A percentile compares a stretch with the other conserved stretches of the same genome.
Evolutionary conservation across 2,797 vertebrate species (phyloP).

Genomic region (Enteromius unitaeniatus): DNA sequence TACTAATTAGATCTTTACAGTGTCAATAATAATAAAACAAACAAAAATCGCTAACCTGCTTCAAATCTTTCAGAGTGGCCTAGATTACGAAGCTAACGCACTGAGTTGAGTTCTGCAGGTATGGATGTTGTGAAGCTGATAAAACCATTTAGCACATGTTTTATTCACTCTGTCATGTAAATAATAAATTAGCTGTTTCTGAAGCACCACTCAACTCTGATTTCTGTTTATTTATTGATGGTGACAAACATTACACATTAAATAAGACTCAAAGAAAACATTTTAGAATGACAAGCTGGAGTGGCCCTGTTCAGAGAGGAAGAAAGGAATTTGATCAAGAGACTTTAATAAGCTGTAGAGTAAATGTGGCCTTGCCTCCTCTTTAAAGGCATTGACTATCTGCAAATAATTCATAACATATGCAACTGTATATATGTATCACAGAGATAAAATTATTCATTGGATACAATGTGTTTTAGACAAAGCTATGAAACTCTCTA

Average conservation of each 20-base stretch:
- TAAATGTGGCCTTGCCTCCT: background rate
- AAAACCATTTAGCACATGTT: conserved; percentile 47
- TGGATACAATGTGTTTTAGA: background rate
- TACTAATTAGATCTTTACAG: background rate
- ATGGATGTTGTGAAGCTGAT: conserved; percentile 19
- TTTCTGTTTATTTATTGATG: conserved; percentile 55
- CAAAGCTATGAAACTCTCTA: background rate
- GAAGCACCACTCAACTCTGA: conserved; percentile 46
- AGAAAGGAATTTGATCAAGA: background rate
- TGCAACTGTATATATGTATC: background rate
- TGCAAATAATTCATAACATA: conserved; percentile 12
- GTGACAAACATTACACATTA: conserved; percentile 48
- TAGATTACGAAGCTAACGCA: background rate
- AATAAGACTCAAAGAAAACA: conserved; percentile 15
- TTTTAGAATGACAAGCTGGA: conserved; percentile 14
- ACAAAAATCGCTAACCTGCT: background rate
- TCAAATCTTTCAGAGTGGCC: background rate
- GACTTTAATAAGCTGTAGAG: background rate
- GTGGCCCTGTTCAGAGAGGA: background rate
- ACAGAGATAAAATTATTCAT: background rate
- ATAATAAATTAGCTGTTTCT: conserved; percentile 53
- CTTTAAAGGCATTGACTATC: background rate
- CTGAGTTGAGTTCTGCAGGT: background rate
- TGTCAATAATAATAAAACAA: conserved; percentile 5
- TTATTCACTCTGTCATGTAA: conserved; percentile 47